Conservation (phyloP, 1,140 invertebrate species). For the Apolygus lucorum region DNA sequence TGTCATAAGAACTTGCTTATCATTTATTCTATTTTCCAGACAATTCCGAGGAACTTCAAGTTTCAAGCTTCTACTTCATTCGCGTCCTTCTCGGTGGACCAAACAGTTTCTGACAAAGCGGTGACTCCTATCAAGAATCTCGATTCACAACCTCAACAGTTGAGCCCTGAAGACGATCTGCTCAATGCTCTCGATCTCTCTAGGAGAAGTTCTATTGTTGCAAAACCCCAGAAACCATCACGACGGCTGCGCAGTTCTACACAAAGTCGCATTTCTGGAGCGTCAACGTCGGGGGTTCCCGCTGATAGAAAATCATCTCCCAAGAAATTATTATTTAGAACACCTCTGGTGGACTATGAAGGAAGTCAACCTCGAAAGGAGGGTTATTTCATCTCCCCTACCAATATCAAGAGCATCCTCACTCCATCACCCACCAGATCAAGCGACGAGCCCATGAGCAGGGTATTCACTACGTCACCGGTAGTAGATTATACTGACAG, state of each 20-base stretch:
- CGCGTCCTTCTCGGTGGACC: too few relatives aligned
- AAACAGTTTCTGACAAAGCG: too few relatives aligned
- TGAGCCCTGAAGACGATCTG: constrained; percentile 12
- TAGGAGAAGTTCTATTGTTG: background rate
- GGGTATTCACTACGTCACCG: constrained; percentile 15
- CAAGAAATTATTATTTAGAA: background rate
- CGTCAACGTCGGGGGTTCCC: background rate
- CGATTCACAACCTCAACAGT: background rate
- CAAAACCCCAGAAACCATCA: background rate
- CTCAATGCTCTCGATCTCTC: constrained; percentile 24
- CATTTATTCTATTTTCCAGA: too few relatives aligned
- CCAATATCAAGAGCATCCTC: background rate
- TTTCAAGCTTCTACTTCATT: too few relatives aligned
- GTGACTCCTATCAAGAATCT: background rate
- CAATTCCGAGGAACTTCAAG: too few relatives aligned
- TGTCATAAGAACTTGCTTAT: too few relatives aligned
- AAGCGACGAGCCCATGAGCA: background rate
- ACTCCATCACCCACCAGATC: background rate
- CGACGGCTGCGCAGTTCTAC: background rate
- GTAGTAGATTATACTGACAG: constrained; percentile 11
- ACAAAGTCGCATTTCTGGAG: background rate
- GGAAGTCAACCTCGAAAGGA: background rate
- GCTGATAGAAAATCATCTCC: too few relatives aligned
- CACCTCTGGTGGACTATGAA: background rate
- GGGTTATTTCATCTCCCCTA: background rate